phyloP scores from a whole-genome alignment of 2,113 vertebrate species.

The Amia ocellicauda region DNA sequence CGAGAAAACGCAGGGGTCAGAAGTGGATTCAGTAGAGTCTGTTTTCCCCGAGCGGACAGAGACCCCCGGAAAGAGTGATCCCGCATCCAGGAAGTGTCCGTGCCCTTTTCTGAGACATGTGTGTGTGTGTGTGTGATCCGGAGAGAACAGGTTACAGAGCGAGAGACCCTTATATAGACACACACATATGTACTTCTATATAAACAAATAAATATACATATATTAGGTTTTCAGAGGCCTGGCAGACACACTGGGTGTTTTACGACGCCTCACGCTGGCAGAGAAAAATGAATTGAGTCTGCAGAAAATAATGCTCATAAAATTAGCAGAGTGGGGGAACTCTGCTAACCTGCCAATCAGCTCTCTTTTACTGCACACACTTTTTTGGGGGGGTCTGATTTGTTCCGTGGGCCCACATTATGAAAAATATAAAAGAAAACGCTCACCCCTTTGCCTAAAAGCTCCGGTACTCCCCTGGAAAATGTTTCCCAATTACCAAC shows the following conservation, averaged over 20 bases:
- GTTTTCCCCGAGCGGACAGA: too few species aligned
- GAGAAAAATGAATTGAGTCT: conserved; percentile 15
- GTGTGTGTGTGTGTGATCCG: background rate
- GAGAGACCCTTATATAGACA: too few species aligned
- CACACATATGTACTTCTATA: too few species aligned
- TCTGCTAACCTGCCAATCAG: conserved; percentile 18
- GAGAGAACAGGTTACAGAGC: background rate
- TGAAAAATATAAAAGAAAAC: conserved; percentile 5
- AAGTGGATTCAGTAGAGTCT: too few species aligned
- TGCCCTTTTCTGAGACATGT: too few species aligned
- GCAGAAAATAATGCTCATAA: conserved; percentile 27
- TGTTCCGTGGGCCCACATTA: conserved; percentile 11
- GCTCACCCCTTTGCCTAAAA: background rate
- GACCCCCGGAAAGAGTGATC: too few species aligned
- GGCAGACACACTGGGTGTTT: conserved; percentile 14
- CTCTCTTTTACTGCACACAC: background rate
- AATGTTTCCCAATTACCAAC: conserved; percentile 16
- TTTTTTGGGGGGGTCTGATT: conserved; percentile 4
- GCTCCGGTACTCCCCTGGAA: conserved; percentile 8
- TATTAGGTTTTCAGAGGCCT: conserved; percentile 6
- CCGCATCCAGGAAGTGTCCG: too few species aligned
- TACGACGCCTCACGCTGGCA: conserved; percentile 14
- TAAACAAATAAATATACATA: background rate
- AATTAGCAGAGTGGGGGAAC: conserved; percentile 19
- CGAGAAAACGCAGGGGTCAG: background rate